Conservation (phyloP, 2,113 vertebrate genomes). For the Pseudopipra pipra region DNA sequence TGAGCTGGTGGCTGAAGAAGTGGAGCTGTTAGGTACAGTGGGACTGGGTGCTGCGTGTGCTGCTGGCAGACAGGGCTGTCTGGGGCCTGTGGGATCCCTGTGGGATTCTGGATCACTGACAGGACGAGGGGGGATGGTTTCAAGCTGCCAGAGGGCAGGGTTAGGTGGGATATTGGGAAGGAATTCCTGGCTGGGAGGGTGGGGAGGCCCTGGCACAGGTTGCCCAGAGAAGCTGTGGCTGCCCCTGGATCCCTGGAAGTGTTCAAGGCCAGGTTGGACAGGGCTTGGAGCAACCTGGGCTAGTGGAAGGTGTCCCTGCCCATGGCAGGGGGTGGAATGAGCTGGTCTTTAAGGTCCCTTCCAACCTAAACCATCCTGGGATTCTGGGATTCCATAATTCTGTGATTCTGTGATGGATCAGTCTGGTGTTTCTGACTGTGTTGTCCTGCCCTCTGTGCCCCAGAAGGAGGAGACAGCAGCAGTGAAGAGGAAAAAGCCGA, state of each 20-base stretch:
- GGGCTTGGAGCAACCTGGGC: not conserved
- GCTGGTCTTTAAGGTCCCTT: accelerated
- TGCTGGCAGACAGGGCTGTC: accelerated
- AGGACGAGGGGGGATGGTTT: not conserved
- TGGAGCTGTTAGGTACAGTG: conserved; percentile 83
- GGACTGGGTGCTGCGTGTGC: not conserved
- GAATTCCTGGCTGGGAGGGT: not conserved
- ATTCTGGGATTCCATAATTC: not conserved
- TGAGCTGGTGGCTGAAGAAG: conserved; percentile 83
- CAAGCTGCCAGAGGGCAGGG: not conserved
- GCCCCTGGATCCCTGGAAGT: not conserved
- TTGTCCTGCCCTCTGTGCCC: not conserved
- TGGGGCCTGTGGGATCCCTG: not conserved
- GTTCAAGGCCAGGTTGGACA: accelerated
- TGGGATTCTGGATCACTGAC: not conserved
- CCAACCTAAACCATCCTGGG: not conserved
- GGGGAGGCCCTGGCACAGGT: accelerated
- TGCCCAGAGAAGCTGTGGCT: not conserved
- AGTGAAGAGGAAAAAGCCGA: conserved; percentile 63
- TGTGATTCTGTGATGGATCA: not conserved
- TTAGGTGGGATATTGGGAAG: accelerated
- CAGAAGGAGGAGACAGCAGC: conserved; percentile 66
- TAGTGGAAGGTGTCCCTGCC: not conserved
- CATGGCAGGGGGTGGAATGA: accelerated
- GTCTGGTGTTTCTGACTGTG: not conserved